These are phyloP conservation scores for Axinella damicornis DNA, from an alignment of 37 sponge, comb jelly and placozoan genomes.

Conservation along the genomic window DNA sequence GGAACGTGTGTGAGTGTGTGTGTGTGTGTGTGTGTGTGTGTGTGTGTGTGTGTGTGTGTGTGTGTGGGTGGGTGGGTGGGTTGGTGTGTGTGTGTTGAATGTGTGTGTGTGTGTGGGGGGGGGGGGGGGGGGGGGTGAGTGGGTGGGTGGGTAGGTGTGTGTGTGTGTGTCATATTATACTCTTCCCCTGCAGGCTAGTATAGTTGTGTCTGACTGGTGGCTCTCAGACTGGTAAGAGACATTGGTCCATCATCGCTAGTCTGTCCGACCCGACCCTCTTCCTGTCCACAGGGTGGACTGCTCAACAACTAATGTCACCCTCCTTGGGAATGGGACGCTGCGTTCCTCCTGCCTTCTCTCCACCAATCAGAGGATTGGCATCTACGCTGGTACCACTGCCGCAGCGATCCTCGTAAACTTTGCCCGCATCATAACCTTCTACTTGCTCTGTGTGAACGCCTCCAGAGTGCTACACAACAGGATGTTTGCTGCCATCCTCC, in stretches of 20 bases:
- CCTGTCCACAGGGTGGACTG: conserved; percentile 26
- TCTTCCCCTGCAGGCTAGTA: conserved; percentile 20
- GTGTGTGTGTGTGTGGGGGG: conserved; percentile 22
- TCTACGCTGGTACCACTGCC: conserved; percentile 35
- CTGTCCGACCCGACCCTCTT: background rate
- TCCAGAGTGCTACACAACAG: conserved; percentile 72
- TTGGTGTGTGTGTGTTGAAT: background rate
- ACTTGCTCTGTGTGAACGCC: conserved; percentile 53
- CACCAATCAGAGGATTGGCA: conserved; percentile 33
- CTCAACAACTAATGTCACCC: background rate
- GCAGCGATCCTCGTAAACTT: conserved; percentile 17
- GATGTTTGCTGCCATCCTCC: conserved; percentile 66
- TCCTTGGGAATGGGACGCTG: background rate
- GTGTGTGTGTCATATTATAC: background rate
- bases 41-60: background rate
- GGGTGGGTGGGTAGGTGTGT: too few relatives aligned
- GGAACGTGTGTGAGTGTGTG: too few relatives aligned
- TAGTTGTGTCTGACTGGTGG: conserved; percentile 81
- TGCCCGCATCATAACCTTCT: conserved; percentile 18
- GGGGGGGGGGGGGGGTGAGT: too few relatives aligned
- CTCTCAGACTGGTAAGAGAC: conserved; percentile 83
- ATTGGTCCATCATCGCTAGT: too few relatives aligned
- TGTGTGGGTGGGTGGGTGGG: too few relatives aligned
- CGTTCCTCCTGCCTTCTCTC: conserved; percentile 18
- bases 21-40: conserved; percentile 9